A percentile compares a stretch with the other conserved stretches of the same genome.
Conservation (phyloP, 2,797 vertebrate species). For the Scomberomorus guttatus region DNA sequence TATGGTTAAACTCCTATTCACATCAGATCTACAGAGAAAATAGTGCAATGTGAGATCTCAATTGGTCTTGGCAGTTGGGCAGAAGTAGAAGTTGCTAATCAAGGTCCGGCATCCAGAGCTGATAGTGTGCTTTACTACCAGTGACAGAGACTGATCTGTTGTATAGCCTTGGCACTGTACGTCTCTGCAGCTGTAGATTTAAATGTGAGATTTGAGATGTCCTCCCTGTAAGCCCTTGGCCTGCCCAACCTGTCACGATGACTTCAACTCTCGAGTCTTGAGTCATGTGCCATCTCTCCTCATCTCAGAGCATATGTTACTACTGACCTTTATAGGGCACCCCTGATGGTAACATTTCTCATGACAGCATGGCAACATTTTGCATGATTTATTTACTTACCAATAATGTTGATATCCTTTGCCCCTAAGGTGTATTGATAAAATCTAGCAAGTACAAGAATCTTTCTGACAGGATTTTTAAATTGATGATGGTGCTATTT, state of each 20-base stretch:
- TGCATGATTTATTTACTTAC: constrained; percentile 55
- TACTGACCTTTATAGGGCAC: constrained; percentile 69
- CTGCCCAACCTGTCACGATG: constrained; percentile 49
- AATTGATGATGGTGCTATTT: background rate
- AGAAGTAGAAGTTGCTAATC: constrained; percentile 63
- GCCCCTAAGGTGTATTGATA: constrained; percentile 11
- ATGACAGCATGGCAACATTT: constrained; percentile 56
- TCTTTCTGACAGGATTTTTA: constrained; percentile 10
- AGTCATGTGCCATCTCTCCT: constrained; percentile 53
- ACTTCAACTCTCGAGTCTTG: constrained; percentile 57
- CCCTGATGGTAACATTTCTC: constrained; percentile 52
- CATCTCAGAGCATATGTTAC: constrained; percentile 64
- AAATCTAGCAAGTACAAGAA: background rate
- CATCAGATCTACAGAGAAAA: constrained; percentile 41
- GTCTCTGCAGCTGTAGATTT: constrained; percentile 59
- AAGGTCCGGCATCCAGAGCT: constrained; percentile 53
- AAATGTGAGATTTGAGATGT: constrained; percentile 53
- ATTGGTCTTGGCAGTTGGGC: constrained; percentile 45
- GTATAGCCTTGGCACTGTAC: constrained; percentile 23
- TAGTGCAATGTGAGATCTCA: constrained; percentile 10
- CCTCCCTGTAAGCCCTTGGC: constrained; percentile 40
- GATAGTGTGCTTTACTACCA: constrained; percentile 59
- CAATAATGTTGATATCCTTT: constrained; percentile 12
- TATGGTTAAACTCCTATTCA: constrained; percentile 52
- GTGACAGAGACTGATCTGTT: constrained; percentile 60